A percentile compares a stretch with the other conserved stretches of the same genome.
Conservation (phyloP, 1,140 invertebrate genomes). For the Trichonephila clavipes region DNA sequence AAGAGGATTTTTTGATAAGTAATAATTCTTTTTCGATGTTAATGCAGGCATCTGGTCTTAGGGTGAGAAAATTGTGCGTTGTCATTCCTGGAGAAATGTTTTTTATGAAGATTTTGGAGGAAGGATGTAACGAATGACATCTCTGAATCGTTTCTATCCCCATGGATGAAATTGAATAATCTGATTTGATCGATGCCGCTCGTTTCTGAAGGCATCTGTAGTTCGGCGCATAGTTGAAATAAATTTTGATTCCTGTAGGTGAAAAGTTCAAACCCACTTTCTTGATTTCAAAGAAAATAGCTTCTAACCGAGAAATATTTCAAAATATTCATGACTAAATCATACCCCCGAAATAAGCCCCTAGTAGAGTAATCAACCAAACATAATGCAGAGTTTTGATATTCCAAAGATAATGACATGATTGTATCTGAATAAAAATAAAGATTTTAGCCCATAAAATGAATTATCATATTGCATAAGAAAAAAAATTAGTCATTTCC, state of each 20-base stretch:
- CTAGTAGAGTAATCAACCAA: too few relatives aligned
- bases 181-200: background rate
- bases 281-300: too few relatives aligned
- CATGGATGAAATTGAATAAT: background rate
- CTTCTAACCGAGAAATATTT: too few relatives aligned
- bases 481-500: too few relatives aligned
- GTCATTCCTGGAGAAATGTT: background rate
- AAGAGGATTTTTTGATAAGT: background rate
- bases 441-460: too few relatives aligned
- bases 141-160: background rate
- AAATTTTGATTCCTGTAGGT: background rate
- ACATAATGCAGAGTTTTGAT: too few relatives aligned
- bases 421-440: too few relatives aligned
- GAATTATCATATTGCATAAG: too few relatives aligned
- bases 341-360: too few relatives aligned
- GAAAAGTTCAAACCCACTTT: background rate
- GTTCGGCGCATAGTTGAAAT: background rate
- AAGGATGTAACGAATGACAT: background rate
- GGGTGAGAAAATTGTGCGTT: background rate
- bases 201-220: background rate
- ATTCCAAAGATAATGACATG: too few relatives aligned
- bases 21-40: background rate
- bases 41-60: background rate
- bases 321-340: too few relatives aligned
- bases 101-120: background rate